Conservation (phyloP, 2,888 invertebrate species). For the Cetonia aurata region DNA sequence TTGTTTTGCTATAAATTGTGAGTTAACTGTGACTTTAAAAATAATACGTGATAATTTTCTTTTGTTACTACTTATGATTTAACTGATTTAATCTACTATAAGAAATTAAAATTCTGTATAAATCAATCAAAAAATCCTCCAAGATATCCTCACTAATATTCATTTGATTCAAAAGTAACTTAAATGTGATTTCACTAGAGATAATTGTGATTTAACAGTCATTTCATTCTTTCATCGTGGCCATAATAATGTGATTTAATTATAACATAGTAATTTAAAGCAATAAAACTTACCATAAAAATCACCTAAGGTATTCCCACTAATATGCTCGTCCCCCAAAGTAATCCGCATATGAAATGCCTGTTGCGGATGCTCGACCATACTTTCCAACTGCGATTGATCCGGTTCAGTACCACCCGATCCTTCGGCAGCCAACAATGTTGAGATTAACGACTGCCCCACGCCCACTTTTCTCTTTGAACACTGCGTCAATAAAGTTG, state of each 20-base stretch:
- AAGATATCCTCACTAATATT: neutral
- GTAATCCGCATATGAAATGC: slow-evolving; percentile 64
- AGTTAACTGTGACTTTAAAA: no score
- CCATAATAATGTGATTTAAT: no score
- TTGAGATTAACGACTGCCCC: slow-evolving; percentile 55
- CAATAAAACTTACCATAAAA: slow-evolving; percentile 59
- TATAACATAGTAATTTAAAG: no score
- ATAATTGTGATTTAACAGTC: no score
- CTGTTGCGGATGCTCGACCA: slow-evolving; percentile 56
- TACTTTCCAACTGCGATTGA: slow-evolving; percentile 58
- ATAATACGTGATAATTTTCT: no score
- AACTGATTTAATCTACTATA: no score
- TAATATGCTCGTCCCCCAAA: slow-evolving; percentile 60
- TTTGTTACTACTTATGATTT: no score
- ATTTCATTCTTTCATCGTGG: no score
- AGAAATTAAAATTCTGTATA: no score
- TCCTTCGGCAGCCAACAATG: slow-evolving; percentile 58
- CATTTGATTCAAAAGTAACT: neutral
- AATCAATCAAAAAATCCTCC: no score
- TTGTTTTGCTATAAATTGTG: no score
- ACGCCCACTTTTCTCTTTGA: slow-evolving; percentile 54
- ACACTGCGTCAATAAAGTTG: slow-evolving; percentile 53
- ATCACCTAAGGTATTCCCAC: slow-evolving; percentile 60
- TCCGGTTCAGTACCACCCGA: slow-evolving; percentile 59
- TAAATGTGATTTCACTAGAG: no score